Conservation (phyloP, 1,140 invertebrate genomes). For the Odontomachus brunneus region DNA sequence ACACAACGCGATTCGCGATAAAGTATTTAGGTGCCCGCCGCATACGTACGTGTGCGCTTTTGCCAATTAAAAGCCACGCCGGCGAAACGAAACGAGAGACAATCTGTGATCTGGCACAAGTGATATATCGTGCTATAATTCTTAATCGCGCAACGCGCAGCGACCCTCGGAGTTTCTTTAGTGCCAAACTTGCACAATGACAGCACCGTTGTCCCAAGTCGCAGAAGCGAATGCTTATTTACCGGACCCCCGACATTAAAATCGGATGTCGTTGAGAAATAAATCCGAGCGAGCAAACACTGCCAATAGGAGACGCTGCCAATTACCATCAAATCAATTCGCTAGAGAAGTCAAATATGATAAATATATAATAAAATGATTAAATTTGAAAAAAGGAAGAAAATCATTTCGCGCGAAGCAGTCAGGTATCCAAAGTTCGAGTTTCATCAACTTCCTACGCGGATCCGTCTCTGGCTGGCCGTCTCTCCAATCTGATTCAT, state of each 20-base stretch:
- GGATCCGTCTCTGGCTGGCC: neutral
- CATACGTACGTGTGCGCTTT: neutral
- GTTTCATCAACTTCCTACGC: too few species aligned
- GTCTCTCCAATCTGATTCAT: neutral
- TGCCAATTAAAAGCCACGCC: slow-evolving; percentile 45
- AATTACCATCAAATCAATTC: neutral
- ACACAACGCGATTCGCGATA: slow-evolving; percentile 42
- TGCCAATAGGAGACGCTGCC: too few species aligned
- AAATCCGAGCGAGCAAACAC: too few species aligned
- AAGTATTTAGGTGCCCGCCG: slow-evolving; percentile 29
- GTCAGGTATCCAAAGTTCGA: too few species aligned
- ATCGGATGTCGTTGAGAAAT: too few species aligned
- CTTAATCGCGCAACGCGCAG: slow-evolving; percentile 10
- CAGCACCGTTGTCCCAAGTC: neutral
- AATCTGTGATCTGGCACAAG: slow-evolving; percentile 46
- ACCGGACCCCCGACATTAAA: neutral
- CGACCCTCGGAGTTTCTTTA: neutral
- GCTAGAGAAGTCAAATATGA: neutral
- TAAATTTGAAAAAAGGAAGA: too few species aligned
- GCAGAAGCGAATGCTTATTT: neutral
- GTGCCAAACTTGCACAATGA: slow-evolving; percentile 1
- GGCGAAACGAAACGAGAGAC: slow-evolving; percentile 48
- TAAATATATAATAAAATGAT: neutral
- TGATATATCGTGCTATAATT: slow-evolving; percentile 26
- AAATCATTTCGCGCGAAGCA: too few species aligned